A percentile compares a stretch with the other conserved stretches of the same genome.
phyloP scores from a whole-genome alignment of 53 echinoderm and acorn worm species.

The Crossaster papposus region DNA sequence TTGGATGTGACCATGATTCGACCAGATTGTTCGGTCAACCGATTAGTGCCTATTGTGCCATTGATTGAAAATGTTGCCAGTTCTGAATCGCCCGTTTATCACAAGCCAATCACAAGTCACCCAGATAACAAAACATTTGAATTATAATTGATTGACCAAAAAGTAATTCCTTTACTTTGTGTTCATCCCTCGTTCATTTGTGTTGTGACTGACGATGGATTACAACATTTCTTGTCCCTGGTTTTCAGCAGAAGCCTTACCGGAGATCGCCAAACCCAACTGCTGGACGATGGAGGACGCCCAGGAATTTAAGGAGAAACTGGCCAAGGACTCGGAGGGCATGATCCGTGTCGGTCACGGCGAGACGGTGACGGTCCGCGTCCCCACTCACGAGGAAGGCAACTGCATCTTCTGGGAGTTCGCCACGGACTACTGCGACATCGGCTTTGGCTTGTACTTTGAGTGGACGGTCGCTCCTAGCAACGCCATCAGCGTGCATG shows the following conservation, averaged over 20 bases:
- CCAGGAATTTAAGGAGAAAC: conserved; percentile 88
- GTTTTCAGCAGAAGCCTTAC: conserved; percentile 47
- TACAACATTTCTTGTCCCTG: neutral
- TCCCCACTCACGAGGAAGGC: conserved; percentile 95
- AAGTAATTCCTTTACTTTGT: no score
- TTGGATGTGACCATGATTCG: no score
- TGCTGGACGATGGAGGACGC: conserved; percentile 90
- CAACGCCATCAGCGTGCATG: conserved; percentile 96
- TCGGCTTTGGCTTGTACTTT: conserved; percentile 99
- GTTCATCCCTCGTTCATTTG: no score
- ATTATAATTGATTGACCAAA: no score
- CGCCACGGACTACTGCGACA: conserved; percentile 97
- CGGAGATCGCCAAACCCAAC: conserved; percentile 91
- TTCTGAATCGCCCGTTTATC: no score
- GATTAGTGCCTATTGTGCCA: no score
- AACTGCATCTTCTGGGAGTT: conserved; percentile 99
- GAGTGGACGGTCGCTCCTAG: conserved; percentile 98
- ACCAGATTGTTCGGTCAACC: no score
- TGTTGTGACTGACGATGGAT: neutral
- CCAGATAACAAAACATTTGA: no score
- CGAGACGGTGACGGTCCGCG: conserved; percentile 95
- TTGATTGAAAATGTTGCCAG: no score
- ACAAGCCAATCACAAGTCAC: no score
- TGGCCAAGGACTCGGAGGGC: conserved; percentile 88
- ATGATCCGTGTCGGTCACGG: conserved; percentile 93